phyloP scores from a whole-genome alignment of 2,888 invertebrate species.

The Philereme vetulata region DNA sequence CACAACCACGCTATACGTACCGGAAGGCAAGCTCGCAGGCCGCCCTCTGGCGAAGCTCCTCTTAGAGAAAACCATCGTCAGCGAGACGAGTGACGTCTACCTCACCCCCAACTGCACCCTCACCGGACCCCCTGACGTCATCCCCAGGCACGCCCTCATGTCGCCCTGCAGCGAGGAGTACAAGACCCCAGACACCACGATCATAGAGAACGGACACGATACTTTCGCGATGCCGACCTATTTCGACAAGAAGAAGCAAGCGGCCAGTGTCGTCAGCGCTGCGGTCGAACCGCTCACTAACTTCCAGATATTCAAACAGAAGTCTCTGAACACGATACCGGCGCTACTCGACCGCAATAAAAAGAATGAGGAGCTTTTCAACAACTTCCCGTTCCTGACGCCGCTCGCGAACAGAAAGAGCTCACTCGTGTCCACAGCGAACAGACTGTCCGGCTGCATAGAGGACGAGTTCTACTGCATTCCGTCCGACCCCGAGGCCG shows the following conservation, averaged over 20 bases:
- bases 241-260: slow-evolving; percentile 71
- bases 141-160: slow-evolving; percentile 55
- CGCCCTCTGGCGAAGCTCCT: slow-evolving; percentile 60
- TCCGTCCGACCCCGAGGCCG: slow-evolving; percentile 63
- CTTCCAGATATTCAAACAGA: slow-evolving; percentile 78
- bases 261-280: slow-evolving; percentile 58
- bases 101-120: slow-evolving; percentile 69
- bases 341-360: slow-evolving; percentile 63
- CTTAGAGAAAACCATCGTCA: slow-evolving; percentile 54
- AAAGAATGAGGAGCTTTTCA: slow-evolving; percentile 76
- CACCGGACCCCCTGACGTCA: slow-evolving; percentile 64
- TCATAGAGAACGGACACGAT: slow-evolving; percentile 44
- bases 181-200: slow-evolving; percentile 61
- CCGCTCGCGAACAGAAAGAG: slow-evolving; percentile 82
- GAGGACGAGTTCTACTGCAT: slow-evolving; percentile 79
- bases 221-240: slow-evolving; percentile 76
- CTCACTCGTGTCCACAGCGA: slow-evolving; percentile 64
- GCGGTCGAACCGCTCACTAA: slow-evolving; percentile 70
- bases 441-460: slow-evolving; percentile 68
- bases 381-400: slow-evolving; percentile 83
- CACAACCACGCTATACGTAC: slow-evolving; percentile 54
- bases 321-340: slow-evolving; percentile 76
- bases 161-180: slow-evolving; percentile 62
- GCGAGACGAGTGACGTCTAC: slow-evolving; percentile 62
- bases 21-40: slow-evolving; percentile 55